phyloP scores from a whole-genome alignment of 2,888 invertebrate species.

The Troides helena region DNA sequence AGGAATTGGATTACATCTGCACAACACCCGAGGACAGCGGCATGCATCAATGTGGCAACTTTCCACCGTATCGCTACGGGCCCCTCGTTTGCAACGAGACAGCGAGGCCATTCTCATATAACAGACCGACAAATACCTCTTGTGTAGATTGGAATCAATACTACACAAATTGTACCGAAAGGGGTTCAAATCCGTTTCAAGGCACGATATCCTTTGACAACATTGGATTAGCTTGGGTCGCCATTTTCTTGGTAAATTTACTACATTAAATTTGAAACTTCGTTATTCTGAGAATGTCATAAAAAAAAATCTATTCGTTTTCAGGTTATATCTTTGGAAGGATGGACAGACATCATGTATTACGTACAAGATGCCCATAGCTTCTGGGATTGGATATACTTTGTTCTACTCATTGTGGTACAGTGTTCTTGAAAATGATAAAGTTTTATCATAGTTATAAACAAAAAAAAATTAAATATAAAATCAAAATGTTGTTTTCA shows the following conservation, averaged over 20 bases:
- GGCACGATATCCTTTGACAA: conserved; percentile 99
- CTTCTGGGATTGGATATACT: conserved; percentile 99
- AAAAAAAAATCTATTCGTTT: conserved; percentile 33
- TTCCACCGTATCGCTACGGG: conserved; percentile 89
- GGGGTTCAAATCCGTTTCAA: conserved; percentile 97
- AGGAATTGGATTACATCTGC: conserved; percentile 98
- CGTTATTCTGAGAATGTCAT: background rate
- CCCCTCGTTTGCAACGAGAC: conserved; percentile 88
- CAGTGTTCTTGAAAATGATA: conserved; percentile 61
- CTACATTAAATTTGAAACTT: background rate
- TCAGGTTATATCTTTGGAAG: conserved; percentile 99
- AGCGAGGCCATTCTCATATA: conserved; percentile 81
- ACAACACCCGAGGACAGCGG: conserved; percentile 95
- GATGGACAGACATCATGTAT: conserved; percentile 99
- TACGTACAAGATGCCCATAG: conserved; percentile 99
- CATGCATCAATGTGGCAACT: conserved; percentile 93
- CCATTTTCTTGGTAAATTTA: conserved; percentile 96
- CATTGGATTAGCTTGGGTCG: conserved; percentile 99
- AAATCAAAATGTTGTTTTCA: conserved; percentile 58
- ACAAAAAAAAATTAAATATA: background rate
- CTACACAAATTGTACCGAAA: conserved; percentile 95
- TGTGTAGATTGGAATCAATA: conserved; percentile 99
- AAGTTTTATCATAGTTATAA: background rate
- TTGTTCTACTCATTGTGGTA: conserved; percentile 99
- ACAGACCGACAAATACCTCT: conserved; percentile 84